Base-by-base conservation (phyloP, 2,113 vertebrate genomes). In the Clupea harengus region DNA sequence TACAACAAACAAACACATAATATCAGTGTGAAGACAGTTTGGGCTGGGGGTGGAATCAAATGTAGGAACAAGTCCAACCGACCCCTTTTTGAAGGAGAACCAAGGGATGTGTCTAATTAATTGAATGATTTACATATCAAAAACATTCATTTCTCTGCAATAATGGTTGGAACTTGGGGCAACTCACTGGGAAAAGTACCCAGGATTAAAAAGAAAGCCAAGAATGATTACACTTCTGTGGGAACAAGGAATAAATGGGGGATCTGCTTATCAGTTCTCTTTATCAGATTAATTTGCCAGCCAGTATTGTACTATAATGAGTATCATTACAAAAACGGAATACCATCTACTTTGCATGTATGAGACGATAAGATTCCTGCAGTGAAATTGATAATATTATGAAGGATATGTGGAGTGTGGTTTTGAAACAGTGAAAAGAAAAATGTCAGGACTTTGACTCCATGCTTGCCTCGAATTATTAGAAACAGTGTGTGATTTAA, bases 71-170 rank as follows among this genome's bases (percentile, higher is more conserved):
- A 72, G 64, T 15, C 25, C 81, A 85, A 83, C 52, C 39, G 83
- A 52, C 54, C 67, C 57, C 52, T 81, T 83, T 89, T 67, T 83
- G 17, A 82, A 81, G 83, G 85, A 78, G 85, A 84, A 75, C 52
- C 64, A 49, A 80, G 81, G 46, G 84, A 89, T 86, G 83, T 83
- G 85, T 87, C 82, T 89, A 90, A 90, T 90, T 90, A 89, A 91
- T 89, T 83, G 84, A 89, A 89, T 86, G 85, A 88, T 91, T 91
- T 89, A 78, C 90, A 91, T 90, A 89, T 89, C 86, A 90, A 91
- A 39, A 90, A 89, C 87, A 88, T 75, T 85, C 82, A 82, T 89
- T 91, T 89, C 88, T 89, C 45, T 15, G 47, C 83, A 86, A 88
- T 75, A 84, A 86, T 84, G 60, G 83, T 49, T 50, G 57, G 80